Evolutionary conservation across 2,113 vertebrate genomes (phyloP).

Genomic region (Embiotoca jacksoni): DNA sequence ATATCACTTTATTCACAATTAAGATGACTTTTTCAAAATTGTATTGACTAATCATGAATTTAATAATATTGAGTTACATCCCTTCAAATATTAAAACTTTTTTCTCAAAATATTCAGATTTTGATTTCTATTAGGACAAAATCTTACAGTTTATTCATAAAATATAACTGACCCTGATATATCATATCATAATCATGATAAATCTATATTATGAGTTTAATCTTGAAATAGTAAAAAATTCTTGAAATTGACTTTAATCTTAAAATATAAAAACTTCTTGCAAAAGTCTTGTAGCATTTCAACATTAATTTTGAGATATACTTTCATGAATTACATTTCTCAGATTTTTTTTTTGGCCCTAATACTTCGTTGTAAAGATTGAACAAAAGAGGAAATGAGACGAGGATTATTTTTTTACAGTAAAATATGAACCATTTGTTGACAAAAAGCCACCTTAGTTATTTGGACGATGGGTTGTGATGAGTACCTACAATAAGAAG

Average conservation of each 20-base stretch:
- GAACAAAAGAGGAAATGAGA: constrained; percentile 2
- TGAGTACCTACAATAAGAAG: constrained; percentile 45
- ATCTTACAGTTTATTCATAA: too few species aligned
- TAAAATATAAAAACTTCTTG: not conserved
- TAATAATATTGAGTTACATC: too few species aligned
- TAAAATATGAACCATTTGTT: constrained; percentile 17
- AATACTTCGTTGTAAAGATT: not conserved
- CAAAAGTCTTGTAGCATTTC: too few species aligned
- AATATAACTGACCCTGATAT: too few species aligned
- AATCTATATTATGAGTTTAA: not conserved
- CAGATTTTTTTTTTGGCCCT: not conserved
- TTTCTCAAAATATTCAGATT: too few species aligned
- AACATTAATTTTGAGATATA: too few species aligned
- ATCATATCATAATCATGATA: too few species aligned
- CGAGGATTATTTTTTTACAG: not conserved
- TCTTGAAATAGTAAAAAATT: not conserved
- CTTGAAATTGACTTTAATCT: not conserved
- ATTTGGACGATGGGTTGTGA: constrained; percentile 32
- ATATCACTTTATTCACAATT: too few species aligned
- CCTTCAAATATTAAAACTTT: too few species aligned
- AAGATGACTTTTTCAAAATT: too few species aligned
- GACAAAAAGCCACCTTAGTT: not conserved
- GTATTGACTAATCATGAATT: too few species aligned
- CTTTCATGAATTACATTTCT: not conserved
- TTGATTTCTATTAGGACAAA: too few species aligned